Evolutionary conservation across 2,888 invertebrate genomes (phyloP).

Genomic region (Phortica magna): DNA sequence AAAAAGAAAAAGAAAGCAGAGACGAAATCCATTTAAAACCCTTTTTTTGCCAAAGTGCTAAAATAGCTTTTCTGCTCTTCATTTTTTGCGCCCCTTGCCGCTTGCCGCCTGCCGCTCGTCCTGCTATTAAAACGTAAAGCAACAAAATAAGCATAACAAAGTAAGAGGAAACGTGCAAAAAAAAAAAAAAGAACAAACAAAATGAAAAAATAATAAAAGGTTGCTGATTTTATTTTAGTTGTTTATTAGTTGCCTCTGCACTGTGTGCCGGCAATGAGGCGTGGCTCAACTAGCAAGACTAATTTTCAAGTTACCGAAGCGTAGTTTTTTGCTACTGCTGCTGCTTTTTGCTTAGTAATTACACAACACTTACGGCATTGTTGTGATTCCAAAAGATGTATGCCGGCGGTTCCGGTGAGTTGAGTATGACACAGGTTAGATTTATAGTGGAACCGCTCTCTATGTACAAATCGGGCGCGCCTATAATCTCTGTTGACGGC

Average conservation of each 20-base stretch:
- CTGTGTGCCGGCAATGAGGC: not conserved
- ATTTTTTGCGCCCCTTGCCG: not conserved
- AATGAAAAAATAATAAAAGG: constrained; percentile 41
- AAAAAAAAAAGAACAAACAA: not conserved
- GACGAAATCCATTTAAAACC: constrained; percentile 66
- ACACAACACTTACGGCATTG: constrained; percentile 85
- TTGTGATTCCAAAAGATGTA: constrained; percentile 98
- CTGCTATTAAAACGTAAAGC: constrained; percentile 11
- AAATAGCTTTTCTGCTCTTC: constrained; percentile 60
- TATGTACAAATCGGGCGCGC: constrained; percentile 94
- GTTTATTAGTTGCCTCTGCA: constrained; percentile 44
- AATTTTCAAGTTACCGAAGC: no score
- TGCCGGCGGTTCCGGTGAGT: constrained; percentile 94
- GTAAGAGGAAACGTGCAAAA: constrained; percentile 38
- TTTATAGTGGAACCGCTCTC: constrained; percentile 96
- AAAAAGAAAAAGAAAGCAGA: constrained; percentile 49
- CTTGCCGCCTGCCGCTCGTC: not conserved
- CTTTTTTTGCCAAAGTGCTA: constrained; percentile 51
- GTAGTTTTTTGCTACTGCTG: no score
- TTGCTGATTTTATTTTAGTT: constrained; percentile 11
- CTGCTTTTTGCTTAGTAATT: no score
- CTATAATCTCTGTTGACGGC: constrained; percentile 94
- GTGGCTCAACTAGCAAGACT: not conserved
- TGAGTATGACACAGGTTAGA: constrained; percentile 93
- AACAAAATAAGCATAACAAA: constrained; percentile 23